Evolutionary conservation across 2,113 vertebrate genomes (phyloP).

Genomic region (Gymnobelideus leadbeateri): DNA sequence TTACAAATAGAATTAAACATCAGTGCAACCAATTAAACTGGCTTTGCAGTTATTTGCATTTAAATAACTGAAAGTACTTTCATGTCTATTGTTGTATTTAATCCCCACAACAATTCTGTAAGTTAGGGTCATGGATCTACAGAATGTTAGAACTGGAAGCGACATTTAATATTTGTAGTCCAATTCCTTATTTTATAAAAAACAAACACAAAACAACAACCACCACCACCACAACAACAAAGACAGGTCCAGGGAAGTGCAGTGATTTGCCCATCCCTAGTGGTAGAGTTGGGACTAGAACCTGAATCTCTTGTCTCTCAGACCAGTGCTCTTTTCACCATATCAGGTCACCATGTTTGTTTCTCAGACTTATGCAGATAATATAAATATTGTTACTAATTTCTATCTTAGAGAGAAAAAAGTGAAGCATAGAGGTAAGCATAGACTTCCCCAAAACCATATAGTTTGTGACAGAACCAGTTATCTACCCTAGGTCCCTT

Average conservation of each 20-base stretch:
- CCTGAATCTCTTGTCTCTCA: neutral
- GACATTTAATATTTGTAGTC: neutral
- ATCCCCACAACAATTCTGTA: neutral
- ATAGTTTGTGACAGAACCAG: neutral
- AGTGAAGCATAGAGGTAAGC: slow-evolving; percentile 25
- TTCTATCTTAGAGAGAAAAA: slow-evolving; percentile 34
- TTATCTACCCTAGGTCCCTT: slow-evolving; percentile 2
- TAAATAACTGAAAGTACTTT: slow-evolving; percentile 23
- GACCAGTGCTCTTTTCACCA: neutral
- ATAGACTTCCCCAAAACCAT: slow-evolving; percentile 24
- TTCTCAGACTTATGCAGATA: neutral
- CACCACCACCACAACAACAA: no score
- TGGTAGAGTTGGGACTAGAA: neutral
- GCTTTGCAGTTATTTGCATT: neutral
- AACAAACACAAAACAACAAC: no score
- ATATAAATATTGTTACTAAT: neutral
- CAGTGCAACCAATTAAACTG: slow-evolving; percentile 6
- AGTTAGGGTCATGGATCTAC: neutral
- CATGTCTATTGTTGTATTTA: slow-evolving; percentile 35
- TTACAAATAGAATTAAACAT: slow-evolving; percentile 6
- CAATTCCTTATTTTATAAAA: neutral
- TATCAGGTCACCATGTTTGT: neutral
- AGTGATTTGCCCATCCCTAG: neutral
- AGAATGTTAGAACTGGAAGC: neutral
- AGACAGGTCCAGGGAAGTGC: neutral